Base-by-base conservation (phyloP, 2,888 invertebrate species). In the Pandemis cinnamomeana region DNA sequence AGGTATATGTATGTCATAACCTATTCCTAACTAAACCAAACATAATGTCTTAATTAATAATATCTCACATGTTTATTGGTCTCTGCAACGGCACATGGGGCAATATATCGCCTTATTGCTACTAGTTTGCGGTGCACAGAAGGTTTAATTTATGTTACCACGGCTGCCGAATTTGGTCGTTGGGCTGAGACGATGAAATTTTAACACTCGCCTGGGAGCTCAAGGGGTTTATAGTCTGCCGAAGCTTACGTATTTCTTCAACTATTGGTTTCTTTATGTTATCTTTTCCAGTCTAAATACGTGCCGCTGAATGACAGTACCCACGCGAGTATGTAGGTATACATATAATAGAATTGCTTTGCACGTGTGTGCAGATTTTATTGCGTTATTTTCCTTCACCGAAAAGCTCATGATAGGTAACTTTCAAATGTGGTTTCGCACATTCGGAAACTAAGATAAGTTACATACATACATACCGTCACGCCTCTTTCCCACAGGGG, bases 31-130 rank as follows among this genome's bases (percentile, higher is more conserved):
- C n/a, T 15, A 44, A 15, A 20, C 44, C 20, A 20, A 8, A 58
- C 58, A 15, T 48, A 42, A 72, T 48, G 46, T 53, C 27, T 62
- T 67, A 72, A 72, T 72, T 67, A 67, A 67, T 53, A 61, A 27
- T 20, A 61, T 46, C 42, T 62, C 53, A 15, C 15, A 42, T 51
- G 70, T 71, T 71, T 44, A 71, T 63, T 71, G 42, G 53, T 27
- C 27, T 63, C 27, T 51, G 27, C 36, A 48, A 64, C 13, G 27
- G 55, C 62, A 20, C 53, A 53, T 53, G 63, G 62, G 70, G 63
- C 63, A 71, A 71, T 71, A 71, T 71, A 53, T 53, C 15, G 51
- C 63, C 41, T 71, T 63, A 71, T 63, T 63, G 41, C 53, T 55
- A 51, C 41, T 63, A 64, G 44, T 44, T 71, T 55, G 70, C 53